phyloP scores from a whole-genome alignment of 2,888 invertebrate species.

The Cheilosia pagana region DNA sequence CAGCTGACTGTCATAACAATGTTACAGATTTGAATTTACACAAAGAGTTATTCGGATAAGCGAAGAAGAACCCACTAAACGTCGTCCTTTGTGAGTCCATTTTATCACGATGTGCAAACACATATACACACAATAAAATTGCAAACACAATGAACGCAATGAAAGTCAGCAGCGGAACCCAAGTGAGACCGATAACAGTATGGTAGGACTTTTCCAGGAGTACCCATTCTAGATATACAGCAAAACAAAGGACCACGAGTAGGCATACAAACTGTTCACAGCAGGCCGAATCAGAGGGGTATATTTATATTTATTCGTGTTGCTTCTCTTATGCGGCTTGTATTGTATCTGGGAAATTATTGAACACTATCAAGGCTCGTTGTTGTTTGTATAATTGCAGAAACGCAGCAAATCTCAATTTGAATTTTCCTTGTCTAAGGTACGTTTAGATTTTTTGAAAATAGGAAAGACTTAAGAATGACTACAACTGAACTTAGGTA shows the following conservation, averaged over 20 bases:
- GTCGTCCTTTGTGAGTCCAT: conserved; percentile 20
- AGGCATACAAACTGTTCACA: conserved; percentile 3
- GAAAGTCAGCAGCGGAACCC: conserved; percentile 17
- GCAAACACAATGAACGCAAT: conserved; percentile 43
- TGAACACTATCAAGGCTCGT: too few relatives aligned
- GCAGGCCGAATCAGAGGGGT: not conserved
- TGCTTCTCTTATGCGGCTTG: not conserved
- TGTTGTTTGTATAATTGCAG: too few relatives aligned
- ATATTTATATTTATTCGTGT: too few relatives aligned
- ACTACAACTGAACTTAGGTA: too few relatives aligned
- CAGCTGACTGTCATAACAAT: conserved; percentile 34
- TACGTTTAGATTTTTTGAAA: too few relatives aligned
- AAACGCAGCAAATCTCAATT: too few relatives aligned
- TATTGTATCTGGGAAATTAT: too few relatives aligned
- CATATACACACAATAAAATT: conserved; percentile 7
- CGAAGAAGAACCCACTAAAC: conserved; percentile 4
- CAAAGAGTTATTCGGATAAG: conserved; percentile 27
- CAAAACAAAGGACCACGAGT: not conserved
- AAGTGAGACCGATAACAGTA: not conserved
- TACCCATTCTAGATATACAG: not conserved
- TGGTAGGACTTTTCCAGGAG: conserved; percentile 8
- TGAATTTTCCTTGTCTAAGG: too few relatives aligned
- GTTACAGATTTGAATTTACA: conserved; percentile 52
- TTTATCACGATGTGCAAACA: conserved; percentile 25
- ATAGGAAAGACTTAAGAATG: too few relatives aligned